A percentile compares a stretch with the other conserved stretches of the same genome.
Conservation (phyloP, 64 coral and sea anemone species). For the Stylophora pistillata region DNA sequence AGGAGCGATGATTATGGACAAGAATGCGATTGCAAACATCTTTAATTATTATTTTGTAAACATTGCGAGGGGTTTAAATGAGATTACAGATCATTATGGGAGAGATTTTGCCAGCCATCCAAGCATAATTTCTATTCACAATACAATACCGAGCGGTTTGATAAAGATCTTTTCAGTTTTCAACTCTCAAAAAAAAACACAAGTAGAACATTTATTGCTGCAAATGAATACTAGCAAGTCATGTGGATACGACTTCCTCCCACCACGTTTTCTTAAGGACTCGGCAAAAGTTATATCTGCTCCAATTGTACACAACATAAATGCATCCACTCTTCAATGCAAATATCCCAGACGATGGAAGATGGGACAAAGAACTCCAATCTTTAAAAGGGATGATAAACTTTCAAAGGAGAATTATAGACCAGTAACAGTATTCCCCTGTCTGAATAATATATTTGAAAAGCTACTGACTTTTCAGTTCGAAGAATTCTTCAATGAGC, state of each 20-base stretch:
- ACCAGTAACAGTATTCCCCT: neutral
- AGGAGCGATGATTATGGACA: conserved; percentile 31
- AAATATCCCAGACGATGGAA: neutral
- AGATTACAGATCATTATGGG: conserved; percentile 33
- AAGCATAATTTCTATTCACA: conserved; percentile 28
- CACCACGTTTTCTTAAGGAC: conserved; percentile 19
- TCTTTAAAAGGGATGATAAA: neutral
- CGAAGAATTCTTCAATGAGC: no score
- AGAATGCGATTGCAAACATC: conserved; percentile 43
- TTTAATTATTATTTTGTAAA: conserved; percentile 55
- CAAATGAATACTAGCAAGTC: conserved; percentile 8
- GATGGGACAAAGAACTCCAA: conserved; percentile 30
- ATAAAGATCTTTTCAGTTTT: conserved; percentile 8
- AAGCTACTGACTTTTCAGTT: neutral
- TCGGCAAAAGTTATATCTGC: conserved; percentile 6
- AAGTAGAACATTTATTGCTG: conserved; percentile 15
- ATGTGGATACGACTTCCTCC: conserved; percentile 20
- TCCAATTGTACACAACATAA: conserved; percentile 25
- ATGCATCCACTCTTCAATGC: conserved; percentile 35
- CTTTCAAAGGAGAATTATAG: neutral
- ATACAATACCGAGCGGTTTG: neutral
- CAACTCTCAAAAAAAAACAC: neutral
- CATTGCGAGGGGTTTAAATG: conserved; percentile 25
- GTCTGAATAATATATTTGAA: neutral
- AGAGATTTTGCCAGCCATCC: conserved; percentile 20